These are phyloP conservation scores for Phortica okadai DNA, from an alignment of 2,888 invertebrate species.

Conservation along the genomic window DNA sequence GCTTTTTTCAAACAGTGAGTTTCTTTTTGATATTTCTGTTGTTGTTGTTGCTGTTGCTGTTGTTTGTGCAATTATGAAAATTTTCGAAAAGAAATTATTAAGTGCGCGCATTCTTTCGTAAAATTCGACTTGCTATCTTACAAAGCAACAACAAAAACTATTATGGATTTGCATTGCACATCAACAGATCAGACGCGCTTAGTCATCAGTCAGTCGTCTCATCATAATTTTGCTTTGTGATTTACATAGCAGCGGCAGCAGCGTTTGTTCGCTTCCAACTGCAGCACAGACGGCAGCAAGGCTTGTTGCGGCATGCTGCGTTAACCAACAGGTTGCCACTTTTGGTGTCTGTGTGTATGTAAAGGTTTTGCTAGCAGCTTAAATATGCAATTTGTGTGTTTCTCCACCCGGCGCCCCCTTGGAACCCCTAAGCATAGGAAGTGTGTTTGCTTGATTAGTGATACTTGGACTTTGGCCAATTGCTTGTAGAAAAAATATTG, in stretches of 20 bases:
- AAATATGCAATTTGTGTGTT: background rate
- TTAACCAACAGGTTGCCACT: conserved; percentile 25
- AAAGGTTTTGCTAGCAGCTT: background rate
- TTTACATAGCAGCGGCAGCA: background rate
- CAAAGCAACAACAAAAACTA: too few species aligned
- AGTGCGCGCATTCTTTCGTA: conserved; percentile 65
- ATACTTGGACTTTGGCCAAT: conserved; percentile 49
- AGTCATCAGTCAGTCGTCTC: conserved; percentile 19
- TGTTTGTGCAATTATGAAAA: conserved; percentile 62
- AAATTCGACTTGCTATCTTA: conserved; percentile 44
- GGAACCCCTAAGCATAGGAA: conserved; percentile 19
- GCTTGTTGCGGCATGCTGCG: background rate
- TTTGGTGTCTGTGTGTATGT: background rate
- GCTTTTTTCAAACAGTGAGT: background rate
- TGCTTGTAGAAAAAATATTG: conserved; percentile 31
- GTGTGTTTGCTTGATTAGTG: conserved; percentile 42
- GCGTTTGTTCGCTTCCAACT: background rate
- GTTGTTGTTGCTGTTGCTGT: conserved; percentile 41
- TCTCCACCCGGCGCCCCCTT: background rate
- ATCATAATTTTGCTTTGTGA: background rate
- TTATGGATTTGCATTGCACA: too few species aligned
- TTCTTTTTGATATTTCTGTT: conserved; percentile 34
- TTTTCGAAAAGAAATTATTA: conserved; percentile 60
- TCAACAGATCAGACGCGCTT: background rate
- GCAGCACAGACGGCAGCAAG: background rate